A percentile compares a stretch with the other conserved stretches of the same genome.
phyloP scores from a whole-genome alignment of 2,888 invertebrate genomes.

The Lissonota sp. region DNA sequence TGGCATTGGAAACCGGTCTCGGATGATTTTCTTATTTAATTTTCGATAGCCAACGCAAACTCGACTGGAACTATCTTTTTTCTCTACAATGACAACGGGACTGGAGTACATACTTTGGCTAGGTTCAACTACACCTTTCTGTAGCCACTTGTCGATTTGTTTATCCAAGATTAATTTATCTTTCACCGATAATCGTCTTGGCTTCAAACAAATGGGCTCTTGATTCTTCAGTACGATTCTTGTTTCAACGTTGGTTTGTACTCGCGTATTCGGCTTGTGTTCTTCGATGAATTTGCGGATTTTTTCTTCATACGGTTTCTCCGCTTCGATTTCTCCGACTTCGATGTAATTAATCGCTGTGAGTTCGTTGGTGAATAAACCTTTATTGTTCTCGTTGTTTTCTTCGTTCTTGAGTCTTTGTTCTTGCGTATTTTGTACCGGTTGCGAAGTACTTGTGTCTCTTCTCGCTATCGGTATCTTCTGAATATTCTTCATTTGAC shows the following conservation, averaged over 20 bases:
- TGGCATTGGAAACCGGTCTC: conserved; percentile 9
- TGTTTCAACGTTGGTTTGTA: conserved; percentile 54
- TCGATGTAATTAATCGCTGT: conserved; percentile 23
- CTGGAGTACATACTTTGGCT: conserved; percentile 63
- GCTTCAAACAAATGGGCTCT: conserved; percentile 57
- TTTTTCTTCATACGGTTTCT: not conserved
- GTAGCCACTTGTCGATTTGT: conserved; percentile 69
- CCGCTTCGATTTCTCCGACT: not conserved
- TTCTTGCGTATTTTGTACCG: too few relatives aligned
- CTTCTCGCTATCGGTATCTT: not conserved
- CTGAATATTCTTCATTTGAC: conserved; percentile 8
- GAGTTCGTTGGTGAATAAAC: not conserved
- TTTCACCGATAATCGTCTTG: conserved; percentile 34
- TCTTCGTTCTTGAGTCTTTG: not conserved
- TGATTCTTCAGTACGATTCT: conserved; percentile 59
- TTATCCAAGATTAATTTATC: conserved; percentile 63
- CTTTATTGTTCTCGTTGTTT: not conserved
- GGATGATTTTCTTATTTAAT: conserved; percentile 63
- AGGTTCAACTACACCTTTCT: conserved; percentile 59
- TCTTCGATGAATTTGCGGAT: conserved; percentile 38
- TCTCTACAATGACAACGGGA: conserved; percentile 63
- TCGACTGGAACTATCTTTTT: conserved; percentile 65
- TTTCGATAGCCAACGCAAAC: conserved; percentile 69
- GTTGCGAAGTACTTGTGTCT: not conserved
- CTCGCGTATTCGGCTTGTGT: conserved; percentile 47